These are phyloP conservation scores for Eupeodes corollae DNA, from an alignment of 1,140 invertebrate species.

Conservation along the genomic window DNA sequence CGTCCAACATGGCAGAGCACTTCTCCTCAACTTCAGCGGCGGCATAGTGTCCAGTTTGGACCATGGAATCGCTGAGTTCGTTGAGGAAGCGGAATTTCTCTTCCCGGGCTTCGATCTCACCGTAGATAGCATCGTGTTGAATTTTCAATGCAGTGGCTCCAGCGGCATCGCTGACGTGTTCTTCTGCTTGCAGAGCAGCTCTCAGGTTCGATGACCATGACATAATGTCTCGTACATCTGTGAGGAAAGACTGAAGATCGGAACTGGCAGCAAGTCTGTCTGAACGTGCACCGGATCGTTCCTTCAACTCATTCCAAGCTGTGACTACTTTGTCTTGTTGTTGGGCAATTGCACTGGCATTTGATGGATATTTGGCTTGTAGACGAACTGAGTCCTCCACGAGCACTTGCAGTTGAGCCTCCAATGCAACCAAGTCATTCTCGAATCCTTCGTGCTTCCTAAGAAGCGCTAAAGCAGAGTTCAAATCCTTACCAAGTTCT, in stretches of 20 bases:
- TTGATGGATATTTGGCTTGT: constrained; percentile 83
- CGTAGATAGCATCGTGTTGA: constrained; percentile 83
- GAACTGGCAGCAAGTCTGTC: constrained; percentile 76
- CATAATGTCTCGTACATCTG: constrained; percentile 74
- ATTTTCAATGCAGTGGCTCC: constrained; percentile 77
- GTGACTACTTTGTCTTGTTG: constrained; percentile 73
- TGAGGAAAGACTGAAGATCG: constrained; percentile 77
- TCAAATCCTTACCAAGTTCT: constrained; percentile 76
- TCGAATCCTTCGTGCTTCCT: constrained; percentile 89
- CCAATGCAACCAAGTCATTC: constrained; percentile 86
- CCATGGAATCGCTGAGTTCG: constrained; percentile 70
- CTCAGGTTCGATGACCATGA: constrained; percentile 77
- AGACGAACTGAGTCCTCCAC: constrained; percentile 84
- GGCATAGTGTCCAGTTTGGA: constrained; percentile 76
- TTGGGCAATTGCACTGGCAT: constrained; percentile 77
- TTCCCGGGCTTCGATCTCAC: constrained; percentile 90
- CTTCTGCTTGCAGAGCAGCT: constrained; percentile 67
- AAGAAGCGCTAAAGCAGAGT: constrained; percentile 72
- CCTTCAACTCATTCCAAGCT: constrained; percentile 79
- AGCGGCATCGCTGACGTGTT: constrained; percentile 74
- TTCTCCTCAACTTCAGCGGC: constrained; percentile 67
- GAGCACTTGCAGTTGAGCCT: constrained; percentile 82
- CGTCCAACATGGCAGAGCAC: constrained; percentile 62
- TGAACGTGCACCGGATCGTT: constrained; percentile 63
- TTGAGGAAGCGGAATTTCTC: constrained; percentile 71